These are phyloP conservation scores for Desmodus rotundus DNA, from an alignment of 2,113 vertebrate species.

Conservation along the genomic window DNA sequence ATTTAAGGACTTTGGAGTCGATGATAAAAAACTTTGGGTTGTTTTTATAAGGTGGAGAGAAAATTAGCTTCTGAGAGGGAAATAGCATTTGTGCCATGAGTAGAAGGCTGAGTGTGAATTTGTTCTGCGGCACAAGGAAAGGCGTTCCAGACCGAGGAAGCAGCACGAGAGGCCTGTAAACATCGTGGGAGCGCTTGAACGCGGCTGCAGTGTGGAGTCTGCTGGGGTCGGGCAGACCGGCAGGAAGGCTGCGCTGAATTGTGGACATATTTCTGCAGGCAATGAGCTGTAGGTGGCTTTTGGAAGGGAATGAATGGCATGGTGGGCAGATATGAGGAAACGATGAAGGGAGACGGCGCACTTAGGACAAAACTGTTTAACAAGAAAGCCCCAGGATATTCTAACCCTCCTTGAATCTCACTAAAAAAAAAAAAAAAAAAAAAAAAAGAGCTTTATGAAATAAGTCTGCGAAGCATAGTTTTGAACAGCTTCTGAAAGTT, in stretches of 20 bases:
- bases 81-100: not conserved
- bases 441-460: not conserved
- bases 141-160: not conserved
- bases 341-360: not conserved
- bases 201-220: fast-evolving
- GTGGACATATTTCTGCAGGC: not conserved
- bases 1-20: not conserved
- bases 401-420: not conserved
- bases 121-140: not conserved
- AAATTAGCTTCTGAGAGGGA: not conserved
- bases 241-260: too few relatives aligned
- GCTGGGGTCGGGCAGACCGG: fast-evolving
- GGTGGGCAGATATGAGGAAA: not conserved
- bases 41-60: not conserved
- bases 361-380: not conserved
- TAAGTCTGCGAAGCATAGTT: not conserved
- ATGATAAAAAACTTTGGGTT: not conserved
- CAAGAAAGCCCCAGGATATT: not conserved
- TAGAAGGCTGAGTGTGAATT: not conserved
- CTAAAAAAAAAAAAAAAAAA: not conserved
- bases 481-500: not conserved
- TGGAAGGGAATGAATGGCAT: fast-evolving
- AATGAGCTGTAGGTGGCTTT: fast-evolving
- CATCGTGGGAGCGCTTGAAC: not conserved
- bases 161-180: fast-evolving